Conservation (phyloP, 2,113 vertebrate species). For the Oreochromis spilurus region DNA sequence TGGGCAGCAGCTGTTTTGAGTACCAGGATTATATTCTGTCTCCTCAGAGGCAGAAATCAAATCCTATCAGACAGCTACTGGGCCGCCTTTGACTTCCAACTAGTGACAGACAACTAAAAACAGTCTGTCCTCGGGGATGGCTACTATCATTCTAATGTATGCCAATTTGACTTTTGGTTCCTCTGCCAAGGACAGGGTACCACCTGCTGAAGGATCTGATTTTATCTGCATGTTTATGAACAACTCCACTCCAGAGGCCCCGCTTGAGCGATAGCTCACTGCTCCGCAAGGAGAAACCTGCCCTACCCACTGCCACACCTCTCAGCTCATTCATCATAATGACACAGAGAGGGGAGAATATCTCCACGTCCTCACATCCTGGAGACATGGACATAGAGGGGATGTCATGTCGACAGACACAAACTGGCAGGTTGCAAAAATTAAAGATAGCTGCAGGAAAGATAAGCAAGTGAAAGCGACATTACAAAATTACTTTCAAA, state of each 20-base stretch:
- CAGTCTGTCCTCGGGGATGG: slow-evolving; percentile 43
- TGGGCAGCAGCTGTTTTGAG: slow-evolving; percentile 43
- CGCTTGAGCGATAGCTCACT: slow-evolving; percentile 51
- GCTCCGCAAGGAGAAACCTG: slow-evolving; percentile 44
- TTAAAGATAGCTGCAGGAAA: not conserved
- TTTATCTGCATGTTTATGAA: slow-evolving; percentile 72
- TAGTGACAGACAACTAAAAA: slow-evolving; percentile 65
- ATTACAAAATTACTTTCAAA: not conserved
- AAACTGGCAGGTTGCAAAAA: slow-evolving; percentile 8
- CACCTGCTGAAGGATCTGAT: slow-evolving; percentile 68
- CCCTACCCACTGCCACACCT: slow-evolving; percentile 58
- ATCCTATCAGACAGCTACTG: slow-evolving; percentile 35
- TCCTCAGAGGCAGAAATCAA: slow-evolving; percentile 32
- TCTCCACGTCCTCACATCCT: slow-evolving; percentile 18
- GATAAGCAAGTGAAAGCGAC: not conserved
- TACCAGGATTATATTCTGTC: slow-evolving; percentile 15
- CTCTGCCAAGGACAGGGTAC: slow-evolving; percentile 67
- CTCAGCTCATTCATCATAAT: slow-evolving; percentile 61
- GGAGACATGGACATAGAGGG: not conserved
- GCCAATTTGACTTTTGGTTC: slow-evolving; percentile 64
- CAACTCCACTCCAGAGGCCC: slow-evolving; percentile 43
- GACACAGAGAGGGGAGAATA: slow-evolving; percentile 29
- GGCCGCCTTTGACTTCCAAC: slow-evolving; percentile 21
- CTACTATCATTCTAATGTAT: slow-evolving; percentile 64
- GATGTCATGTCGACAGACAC: not conserved